Conservation (phyloP, 2,113 vertebrate genomes). For the Illadopsis cleaveri region DNA sequence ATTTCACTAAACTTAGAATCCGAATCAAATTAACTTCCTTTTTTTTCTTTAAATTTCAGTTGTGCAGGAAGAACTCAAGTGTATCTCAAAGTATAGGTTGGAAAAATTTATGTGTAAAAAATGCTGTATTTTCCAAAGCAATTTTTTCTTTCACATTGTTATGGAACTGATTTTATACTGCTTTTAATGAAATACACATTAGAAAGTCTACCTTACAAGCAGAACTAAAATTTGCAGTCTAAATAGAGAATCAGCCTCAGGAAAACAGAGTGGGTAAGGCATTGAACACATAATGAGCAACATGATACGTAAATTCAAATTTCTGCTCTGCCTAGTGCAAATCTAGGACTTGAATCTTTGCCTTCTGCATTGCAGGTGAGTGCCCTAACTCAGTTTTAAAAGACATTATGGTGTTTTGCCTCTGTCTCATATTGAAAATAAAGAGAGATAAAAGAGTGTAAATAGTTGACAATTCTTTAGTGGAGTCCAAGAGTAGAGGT, state of each 20-base stretch:
- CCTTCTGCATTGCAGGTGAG: neutral
- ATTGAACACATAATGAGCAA: neutral
- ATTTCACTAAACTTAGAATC: neutral
- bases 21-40: neutral
- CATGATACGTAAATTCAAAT: neutral
- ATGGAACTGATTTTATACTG: neutral
- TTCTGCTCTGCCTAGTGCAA: neutral
- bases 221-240: neutral
- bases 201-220: neutral
- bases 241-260: neutral
- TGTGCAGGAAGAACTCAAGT: neutral
- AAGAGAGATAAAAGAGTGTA: rapidly evolving
- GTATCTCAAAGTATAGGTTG: neutral
- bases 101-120: neutral
- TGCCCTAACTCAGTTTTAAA: neutral
- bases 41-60: neutral
- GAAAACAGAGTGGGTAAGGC: neutral
- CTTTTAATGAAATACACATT: neutral
- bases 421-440: neutral
- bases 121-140: neutral
- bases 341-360: neutral
- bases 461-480: neutral
- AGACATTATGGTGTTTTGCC: neutral
- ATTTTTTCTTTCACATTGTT: neutral
- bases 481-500: rapidly evolving